Conservation (phyloP, 2,888 invertebrate genomes). For the Dasypolia templi region DNA sequence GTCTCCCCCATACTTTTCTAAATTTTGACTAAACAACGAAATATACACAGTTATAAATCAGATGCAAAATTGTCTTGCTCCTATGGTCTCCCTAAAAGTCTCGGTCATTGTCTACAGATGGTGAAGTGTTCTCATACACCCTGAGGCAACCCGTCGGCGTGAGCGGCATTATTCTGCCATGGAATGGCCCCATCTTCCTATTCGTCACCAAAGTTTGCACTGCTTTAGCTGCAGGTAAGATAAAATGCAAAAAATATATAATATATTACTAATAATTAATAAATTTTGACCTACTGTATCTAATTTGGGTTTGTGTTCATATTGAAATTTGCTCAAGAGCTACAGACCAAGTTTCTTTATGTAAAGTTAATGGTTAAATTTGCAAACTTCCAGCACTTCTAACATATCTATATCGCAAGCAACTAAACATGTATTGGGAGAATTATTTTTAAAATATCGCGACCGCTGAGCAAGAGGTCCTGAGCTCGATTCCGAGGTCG, state of each 20-base stretch:
- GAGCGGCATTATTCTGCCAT: slow-evolving; percentile 96
- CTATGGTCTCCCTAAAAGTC: background rate
- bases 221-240: slow-evolving; percentile 90
- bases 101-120: slow-evolving; percentile 86
- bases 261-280: no score
- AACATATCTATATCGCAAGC: no score
- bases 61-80: background rate
- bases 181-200: slow-evolving; percentile 97
- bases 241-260: background rate
- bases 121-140: slow-evolving; percentile 94
- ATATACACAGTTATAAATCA: background rate
- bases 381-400: background rate
- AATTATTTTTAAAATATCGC: background rate
- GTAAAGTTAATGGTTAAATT: background rate
- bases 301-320: background rate
- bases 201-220: slow-evolving; percentile 96
- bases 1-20: background rate
- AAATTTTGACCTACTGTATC: background rate
- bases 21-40: slow-evolving; percentile 31
- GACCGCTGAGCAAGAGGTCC: background rate
- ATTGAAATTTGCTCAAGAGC: background rate
- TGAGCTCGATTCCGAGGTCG: background rate
- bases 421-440: background rate
- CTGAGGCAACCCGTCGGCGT: slow-evolving; percentile 91
- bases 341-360: background rate